phyloP scores from a whole-genome alignment of 2,797 vertebrate species.

The Eulemur mongoz region DNA sequence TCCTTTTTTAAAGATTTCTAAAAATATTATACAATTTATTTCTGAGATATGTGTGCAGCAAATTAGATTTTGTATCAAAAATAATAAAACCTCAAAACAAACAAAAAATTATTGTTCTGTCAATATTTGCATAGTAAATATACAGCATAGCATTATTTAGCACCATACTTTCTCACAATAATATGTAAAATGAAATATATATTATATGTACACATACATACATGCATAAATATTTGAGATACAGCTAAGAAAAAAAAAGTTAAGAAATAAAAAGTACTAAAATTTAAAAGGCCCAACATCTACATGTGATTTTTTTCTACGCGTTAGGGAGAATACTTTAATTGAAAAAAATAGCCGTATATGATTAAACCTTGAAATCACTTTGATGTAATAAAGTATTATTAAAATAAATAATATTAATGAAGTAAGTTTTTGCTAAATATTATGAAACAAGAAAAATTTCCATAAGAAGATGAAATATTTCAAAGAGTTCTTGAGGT shows the following conservation, averaged over 20 bases:
- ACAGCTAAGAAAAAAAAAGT: neutral
- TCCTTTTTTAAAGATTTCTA: neutral
- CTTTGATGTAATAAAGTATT: neutral
- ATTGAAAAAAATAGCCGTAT: neutral
- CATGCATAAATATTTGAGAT: neutral
- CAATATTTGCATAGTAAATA: neutral
- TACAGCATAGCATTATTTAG: neutral
- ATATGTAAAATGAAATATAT: neutral
- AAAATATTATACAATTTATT: neutral
- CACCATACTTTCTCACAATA: neutral
- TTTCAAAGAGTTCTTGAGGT: neutral
- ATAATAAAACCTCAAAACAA: neutral
- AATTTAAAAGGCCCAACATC: neutral
- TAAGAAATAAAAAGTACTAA: neutral
- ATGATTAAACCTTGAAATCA: neutral
- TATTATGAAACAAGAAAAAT: neutral
- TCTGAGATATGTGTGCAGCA: neutral
- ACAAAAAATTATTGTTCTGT: neutral
- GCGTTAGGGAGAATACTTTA: neutral
- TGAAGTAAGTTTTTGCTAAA: neutral
- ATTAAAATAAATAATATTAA: neutral
- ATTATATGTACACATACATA: neutral
- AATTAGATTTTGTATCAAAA: neutral
- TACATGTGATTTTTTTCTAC: neutral
- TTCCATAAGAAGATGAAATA: neutral